Conservation (phyloP, 2,888 invertebrate species). For the Barypeithes pellucidus region DNA sequence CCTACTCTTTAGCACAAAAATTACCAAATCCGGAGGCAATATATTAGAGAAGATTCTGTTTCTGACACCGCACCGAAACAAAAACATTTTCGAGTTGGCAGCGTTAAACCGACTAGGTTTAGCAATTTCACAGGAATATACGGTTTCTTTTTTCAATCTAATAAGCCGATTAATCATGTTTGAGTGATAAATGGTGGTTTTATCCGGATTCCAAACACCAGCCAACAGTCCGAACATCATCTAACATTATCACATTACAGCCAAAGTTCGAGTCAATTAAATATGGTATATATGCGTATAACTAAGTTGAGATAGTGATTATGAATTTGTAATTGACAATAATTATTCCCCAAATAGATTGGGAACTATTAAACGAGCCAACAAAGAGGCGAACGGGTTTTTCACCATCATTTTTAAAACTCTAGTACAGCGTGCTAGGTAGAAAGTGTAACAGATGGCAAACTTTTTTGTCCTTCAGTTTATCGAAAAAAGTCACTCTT, state of each 20-base stretch:
- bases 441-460: too few relatives aligned
- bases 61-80: conserved; percentile 20
- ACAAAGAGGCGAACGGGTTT: too few relatives aligned
- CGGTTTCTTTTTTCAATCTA: conserved; percentile 26
- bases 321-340: too few relatives aligned
- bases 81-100: conserved; percentile 23
- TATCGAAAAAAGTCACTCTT: too few relatives aligned
- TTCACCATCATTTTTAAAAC: too few relatives aligned
- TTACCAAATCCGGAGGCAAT: background rate
- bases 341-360: too few relatives aligned
- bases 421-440: too few relatives aligned
- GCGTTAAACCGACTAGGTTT: conserved; percentile 18
- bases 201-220: conserved; percentile 4
- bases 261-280: conserved; percentile 15
- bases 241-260: conserved; percentile 8
- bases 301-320: too few relatives aligned
- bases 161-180: conserved; percentile 23
- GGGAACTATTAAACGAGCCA: too few relatives aligned
- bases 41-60: conserved; percentile 15
- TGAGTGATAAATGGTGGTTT: conserved; percentile 17
- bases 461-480: too few relatives aligned
- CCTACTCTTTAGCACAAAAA: conserved; percentile 4
- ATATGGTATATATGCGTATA: background rate
- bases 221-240: conserved; percentile 3
- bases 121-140: conserved; percentile 21